Evolutionary conservation across 2,113 vertebrate species (phyloP).

Genomic region (Plectropomus leopardus): DNA sequence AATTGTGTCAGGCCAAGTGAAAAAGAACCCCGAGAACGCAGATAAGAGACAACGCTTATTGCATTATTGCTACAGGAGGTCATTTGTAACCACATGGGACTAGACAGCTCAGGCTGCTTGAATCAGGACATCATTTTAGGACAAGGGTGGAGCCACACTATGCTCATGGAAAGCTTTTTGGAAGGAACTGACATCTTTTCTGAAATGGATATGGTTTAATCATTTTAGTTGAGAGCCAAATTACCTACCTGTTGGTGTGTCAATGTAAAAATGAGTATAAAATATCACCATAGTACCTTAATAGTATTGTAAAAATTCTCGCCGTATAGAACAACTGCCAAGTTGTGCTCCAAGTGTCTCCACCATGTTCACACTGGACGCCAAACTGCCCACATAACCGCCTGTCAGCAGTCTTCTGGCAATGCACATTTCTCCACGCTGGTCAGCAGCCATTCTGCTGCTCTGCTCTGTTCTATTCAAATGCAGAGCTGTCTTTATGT

Average conservation of each 20-base stretch:
- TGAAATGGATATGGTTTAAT: background rate
- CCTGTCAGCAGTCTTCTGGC: no score
- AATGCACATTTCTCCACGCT: no score
- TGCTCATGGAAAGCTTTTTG: slow-evolving; percentile 6
- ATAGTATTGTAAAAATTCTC: background rate
- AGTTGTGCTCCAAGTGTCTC: no score
- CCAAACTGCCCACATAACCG: no score
- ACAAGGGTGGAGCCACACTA: slow-evolving; percentile 4
- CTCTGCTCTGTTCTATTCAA: no score
- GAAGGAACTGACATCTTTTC: background rate
- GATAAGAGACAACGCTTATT: slow-evolving; percentile 84
- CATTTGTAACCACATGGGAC: slow-evolving; percentile 80
- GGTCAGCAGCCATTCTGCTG: no score
- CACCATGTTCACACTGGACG: no score
- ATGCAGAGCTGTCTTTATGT: no score
- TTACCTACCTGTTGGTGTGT: background rate
- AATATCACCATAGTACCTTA: background rate
- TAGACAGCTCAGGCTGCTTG: slow-evolving; percentile 61
- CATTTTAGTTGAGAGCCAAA: background rate
- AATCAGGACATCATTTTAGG: slow-evolving; percentile 64
- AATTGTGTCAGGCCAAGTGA: slow-evolving; percentile 80
- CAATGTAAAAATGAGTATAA: background rate
- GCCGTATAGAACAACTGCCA: no score
- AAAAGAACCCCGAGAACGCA: slow-evolving; percentile 77
- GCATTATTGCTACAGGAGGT: slow-evolving; percentile 79